phyloP scores from a whole-genome alignment of 2,797 vertebrate genomes.

The Jordanella pulchra region DNA sequence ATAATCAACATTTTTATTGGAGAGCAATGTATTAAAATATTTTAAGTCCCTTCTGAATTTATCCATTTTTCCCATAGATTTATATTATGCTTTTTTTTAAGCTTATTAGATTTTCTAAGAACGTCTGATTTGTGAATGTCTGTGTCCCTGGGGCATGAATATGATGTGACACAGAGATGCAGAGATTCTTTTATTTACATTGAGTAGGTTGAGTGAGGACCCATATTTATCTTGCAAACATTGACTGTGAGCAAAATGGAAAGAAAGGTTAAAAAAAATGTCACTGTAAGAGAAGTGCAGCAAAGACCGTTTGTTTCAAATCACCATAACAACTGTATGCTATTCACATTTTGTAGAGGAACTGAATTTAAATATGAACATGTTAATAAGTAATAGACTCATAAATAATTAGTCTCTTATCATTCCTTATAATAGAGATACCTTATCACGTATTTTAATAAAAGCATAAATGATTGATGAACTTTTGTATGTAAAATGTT shows the following conservation, averaged over 20 bases:
- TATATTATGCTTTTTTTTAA: not conserved
- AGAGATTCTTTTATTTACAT: not conserved
- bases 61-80: not conserved
- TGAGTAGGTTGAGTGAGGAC: not conserved
- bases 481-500: not conserved
- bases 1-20: not conserved
- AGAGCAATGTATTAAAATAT: not conserved
- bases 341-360: not conserved
- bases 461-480: not conserved
- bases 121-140: not conserved
- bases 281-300: not conserved
- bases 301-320: not conserved
- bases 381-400: not conserved
- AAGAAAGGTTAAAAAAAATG: not conserved
- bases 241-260: not conserved
- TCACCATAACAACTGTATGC: not conserved
- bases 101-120: not conserved
- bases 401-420: not conserved
- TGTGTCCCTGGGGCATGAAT: not conserved
- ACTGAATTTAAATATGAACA: not conserved
- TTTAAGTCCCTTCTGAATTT: not conserved
- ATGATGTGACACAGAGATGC: too few species aligned
- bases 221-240: not conserved
- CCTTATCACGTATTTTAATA: too few species aligned
- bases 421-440: not conserved